Evolutionary conservation across 2,888 invertebrate species (phyloP).

Genomic region (Cacoxenus indagator): DNA sequence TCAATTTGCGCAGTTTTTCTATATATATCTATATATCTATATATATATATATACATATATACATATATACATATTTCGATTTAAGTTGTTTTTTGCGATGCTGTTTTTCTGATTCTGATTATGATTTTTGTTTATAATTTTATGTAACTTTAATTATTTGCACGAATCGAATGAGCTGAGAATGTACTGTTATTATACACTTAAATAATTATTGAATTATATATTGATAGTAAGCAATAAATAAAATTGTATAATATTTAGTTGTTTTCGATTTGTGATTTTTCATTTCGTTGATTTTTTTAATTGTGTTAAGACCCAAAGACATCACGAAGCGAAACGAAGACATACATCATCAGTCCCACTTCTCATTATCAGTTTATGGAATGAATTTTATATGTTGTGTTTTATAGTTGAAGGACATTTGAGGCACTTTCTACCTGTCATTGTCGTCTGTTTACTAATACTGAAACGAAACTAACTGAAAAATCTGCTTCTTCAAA

Average conservation of each 20-base stretch:
- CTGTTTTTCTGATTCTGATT: neutral
- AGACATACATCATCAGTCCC: too few species aligned
- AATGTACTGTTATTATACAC: neutral
- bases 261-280: neutral
- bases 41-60: too few species aligned
- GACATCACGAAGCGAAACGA: too few species aligned
- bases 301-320: too few species aligned
- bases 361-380: neutral
- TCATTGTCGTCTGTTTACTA: neutral
- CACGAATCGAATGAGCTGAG: neutral
- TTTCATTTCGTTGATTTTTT: neutral
- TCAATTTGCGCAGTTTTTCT: neutral
- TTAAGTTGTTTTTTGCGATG: neutral
- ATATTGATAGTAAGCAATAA: slow-evolving; percentile 2
- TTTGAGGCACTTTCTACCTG: neutral
- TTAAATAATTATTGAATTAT: slow-evolving; percentile 29
- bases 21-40: too few species aligned
- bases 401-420: neutral
- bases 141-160: neutral
- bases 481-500: slow-evolving; percentile 24
- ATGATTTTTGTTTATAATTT: neutral
- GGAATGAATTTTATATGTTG: neutral
- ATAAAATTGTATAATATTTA: slow-evolving; percentile 4
- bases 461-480: neutral
- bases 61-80: neutral